These are phyloP conservation scores for Neodon shergylaensis DNA, from an alignment of 2,113 vertebrate species.

Conservation along the genomic window DNA sequence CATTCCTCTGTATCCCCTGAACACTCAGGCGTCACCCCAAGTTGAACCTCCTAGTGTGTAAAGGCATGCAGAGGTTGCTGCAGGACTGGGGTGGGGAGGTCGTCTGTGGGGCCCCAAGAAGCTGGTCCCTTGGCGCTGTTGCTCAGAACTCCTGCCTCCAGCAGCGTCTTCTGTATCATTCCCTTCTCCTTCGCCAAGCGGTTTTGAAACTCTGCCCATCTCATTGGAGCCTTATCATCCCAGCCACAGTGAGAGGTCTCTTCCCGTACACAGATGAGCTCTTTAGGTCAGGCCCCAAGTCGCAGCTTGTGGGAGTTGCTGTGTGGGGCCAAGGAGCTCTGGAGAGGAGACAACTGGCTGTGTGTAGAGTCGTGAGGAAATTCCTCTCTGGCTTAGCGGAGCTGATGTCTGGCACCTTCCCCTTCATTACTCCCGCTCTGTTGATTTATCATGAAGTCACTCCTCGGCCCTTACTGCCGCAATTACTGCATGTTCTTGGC, in stretches of 20 bases:
- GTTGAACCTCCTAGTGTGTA: neutral
- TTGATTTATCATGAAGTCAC: constrained; percentile 19
- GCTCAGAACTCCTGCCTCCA: neutral
- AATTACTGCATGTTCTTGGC: constrained; percentile 21
- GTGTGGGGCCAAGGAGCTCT: neutral
- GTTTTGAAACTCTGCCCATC: neutral
- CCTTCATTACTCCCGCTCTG: neutral
- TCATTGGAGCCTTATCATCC: neutral
- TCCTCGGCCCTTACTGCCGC: neutral
- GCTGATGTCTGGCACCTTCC: neutral
- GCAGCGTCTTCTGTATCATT: neutral
- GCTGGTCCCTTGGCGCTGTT: neutral
- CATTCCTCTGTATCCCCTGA: rapidly evolving
- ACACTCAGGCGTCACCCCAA: neutral
- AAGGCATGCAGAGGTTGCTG: neutral
- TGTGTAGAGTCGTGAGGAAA: neutral
- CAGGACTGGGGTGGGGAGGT: rapidly evolving
- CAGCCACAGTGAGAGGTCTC: neutral
- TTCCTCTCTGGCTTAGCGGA: neutral
- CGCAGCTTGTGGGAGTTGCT: neutral
- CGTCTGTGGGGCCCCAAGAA: neutral
- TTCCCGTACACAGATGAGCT: neutral
- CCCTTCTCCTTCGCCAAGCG: neutral
- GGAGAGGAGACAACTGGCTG: neutral
- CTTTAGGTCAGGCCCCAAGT: neutral